Conservation (phyloP, 2,797 vertebrate species). For the Sebastes minor region DNA sequence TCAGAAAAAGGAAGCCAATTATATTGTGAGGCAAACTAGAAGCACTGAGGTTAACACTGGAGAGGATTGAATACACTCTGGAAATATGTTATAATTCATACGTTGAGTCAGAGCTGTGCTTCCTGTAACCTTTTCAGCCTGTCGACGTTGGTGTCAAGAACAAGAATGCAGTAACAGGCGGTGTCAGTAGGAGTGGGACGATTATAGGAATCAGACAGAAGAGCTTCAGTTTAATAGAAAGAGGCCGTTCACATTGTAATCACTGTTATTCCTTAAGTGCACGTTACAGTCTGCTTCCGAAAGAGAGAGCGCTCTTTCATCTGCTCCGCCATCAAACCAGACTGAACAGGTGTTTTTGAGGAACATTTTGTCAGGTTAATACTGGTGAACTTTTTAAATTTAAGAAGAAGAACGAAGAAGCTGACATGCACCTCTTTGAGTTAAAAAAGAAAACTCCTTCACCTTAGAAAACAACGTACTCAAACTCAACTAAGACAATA, state of each 20-base stretch:
- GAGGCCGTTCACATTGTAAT: neutral
- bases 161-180: neutral
- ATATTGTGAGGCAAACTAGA: neutral
- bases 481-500: neutral
- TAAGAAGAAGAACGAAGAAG: neutral
- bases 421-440: neutral
- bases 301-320: neutral
- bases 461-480: neutral
- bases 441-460: neutral
- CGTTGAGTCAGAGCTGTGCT: neutral
- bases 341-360: neutral
- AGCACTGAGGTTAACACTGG: neutral
- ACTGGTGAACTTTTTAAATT: neutral
- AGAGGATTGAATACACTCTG: neutral
- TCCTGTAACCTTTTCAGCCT: conserved; percentile 11
- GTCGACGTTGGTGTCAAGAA: neutral
- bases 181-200: neutral
- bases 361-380: neutral
- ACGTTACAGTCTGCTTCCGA: neutral
- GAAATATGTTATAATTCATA: neutral
- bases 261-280: neutral
- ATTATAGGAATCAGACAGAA: conserved; percentile 21
- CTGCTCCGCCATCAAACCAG: neutral
- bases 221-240: neutral
- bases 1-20: neutral